phyloP scores from a whole-genome alignment of 2,888 invertebrate genomes.

The Thelaira solivaga region DNA sequence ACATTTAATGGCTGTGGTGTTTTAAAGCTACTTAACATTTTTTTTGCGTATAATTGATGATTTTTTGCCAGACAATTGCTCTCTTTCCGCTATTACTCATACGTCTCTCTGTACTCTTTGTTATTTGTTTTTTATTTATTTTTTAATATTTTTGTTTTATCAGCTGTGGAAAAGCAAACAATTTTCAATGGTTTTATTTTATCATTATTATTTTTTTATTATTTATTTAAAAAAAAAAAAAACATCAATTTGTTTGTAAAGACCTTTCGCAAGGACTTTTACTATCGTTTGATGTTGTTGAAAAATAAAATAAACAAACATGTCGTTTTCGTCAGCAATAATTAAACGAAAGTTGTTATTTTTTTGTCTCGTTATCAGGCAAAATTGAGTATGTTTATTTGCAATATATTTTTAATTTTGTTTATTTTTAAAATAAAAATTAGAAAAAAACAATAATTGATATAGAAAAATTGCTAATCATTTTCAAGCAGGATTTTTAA shows the following conservation, averaged over 20 bases:
- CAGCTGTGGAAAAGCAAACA: slow-evolving; percentile 8
- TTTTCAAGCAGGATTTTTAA: too few relatives aligned
- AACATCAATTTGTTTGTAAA: slow-evolving; percentile 27
- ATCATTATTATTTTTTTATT: background rate
- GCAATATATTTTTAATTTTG: slow-evolving; percentile 9
- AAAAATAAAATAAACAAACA: slow-evolving; percentile 5
- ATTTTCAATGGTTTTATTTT: background rate
- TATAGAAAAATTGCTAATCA: too few relatives aligned
- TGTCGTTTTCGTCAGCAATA: slow-evolving; percentile 35
- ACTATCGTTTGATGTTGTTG: slow-evolving; percentile 40
- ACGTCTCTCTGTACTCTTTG: slow-evolving; percentile 11
- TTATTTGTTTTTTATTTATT: background rate
- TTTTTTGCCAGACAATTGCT: background rate
- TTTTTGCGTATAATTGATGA: slow-evolving; percentile 30
- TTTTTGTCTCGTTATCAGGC: slow-evolving; percentile 1
- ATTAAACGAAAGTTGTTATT: slow-evolving; percentile 58
- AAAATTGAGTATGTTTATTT: too few relatives aligned
- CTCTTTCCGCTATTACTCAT: slow-evolving; percentile 21
- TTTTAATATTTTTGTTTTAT: background rate
- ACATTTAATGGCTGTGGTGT: too few relatives aligned
- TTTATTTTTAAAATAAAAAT: slow-evolving; percentile 26
- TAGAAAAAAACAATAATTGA: too few relatives aligned
- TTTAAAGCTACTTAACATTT: too few relatives aligned
- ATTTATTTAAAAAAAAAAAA: too few relatives aligned
- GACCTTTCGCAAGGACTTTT: slow-evolving; percentile 58